Evolutionary conservation across 2,797 vertebrate genomes (phyloP).

Genomic region (Peromyscus melanophrys): DNA sequence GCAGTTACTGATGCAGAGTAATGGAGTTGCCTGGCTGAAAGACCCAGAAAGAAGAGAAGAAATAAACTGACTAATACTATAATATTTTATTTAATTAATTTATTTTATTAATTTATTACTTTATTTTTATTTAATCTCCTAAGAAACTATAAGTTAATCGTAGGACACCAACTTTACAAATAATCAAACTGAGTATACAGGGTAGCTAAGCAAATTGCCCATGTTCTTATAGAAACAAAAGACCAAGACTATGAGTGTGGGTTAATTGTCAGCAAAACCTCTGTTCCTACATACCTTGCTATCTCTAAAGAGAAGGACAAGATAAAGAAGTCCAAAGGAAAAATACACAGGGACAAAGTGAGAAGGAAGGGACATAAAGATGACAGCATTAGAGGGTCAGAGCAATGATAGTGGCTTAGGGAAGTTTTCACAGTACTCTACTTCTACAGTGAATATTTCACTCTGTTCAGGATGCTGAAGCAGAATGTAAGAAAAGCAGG

Average conservation of each 20-base stretch:
- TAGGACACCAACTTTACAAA: not conserved
- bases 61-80: slow-evolving; percentile 10
- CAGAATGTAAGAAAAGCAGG: not conserved
- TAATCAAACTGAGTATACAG: not conserved
- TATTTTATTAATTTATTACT: not conserved
- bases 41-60: not conserved
- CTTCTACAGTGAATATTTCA: not conserved
- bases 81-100: not conserved
- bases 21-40: not conserved
- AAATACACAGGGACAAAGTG: not conserved
- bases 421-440: not conserved
- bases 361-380: not conserved
- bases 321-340: slow-evolving; percentile 14
- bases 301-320: not conserved
- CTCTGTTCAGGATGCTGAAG: not conserved
- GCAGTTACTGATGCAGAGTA: not conserved
- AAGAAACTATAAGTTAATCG: not conserved
- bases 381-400: not conserved
- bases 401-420: not conserved
- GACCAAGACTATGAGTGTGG: slow-evolving; percentile 1
- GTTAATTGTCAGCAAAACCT: not conserved
- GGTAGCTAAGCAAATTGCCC: not conserved
- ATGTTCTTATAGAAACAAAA: not conserved
- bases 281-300: not conserved
- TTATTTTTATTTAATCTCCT: slow-evolving; percentile 24